These are phyloP conservation scores for Scelioninae gen. 1 DNA, from an alignment of 2,888 invertebrate species.

Conservation along the genomic window DNA sequence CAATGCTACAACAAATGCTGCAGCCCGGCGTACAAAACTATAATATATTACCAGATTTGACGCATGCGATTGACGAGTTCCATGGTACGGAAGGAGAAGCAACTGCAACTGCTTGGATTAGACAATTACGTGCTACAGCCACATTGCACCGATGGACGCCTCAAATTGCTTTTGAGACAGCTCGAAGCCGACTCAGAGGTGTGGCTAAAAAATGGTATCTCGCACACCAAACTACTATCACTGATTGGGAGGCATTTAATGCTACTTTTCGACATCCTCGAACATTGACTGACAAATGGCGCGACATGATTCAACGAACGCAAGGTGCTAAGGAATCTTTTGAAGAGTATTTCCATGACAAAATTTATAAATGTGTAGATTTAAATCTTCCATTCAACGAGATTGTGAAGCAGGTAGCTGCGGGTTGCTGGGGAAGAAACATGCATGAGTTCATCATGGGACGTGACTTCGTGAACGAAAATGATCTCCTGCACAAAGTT, in stretches of 20 bases:
- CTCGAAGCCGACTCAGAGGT: slow-evolving; percentile 1
- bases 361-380: slow-evolving; percentile 26
- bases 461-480: too few relatives aligned
- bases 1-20: too few relatives aligned
- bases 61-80: too few relatives aligned
- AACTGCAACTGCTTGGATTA: slow-evolving; percentile 17
- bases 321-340: slow-evolving; percentile 36
- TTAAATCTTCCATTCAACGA: slow-evolving; percentile 23
- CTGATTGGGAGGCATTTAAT: slow-evolving; percentile 10
- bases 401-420: slow-evolving; percentile 18
- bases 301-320: slow-evolving; percentile 40
- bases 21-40: too few relatives aligned
- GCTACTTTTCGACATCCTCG: slow-evolving; percentile 12
- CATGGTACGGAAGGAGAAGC: too few relatives aligned
- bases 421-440: slow-evolving; percentile 3
- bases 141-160: slow-evolving; percentile 41
- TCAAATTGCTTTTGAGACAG: slow-evolving; percentile 31
- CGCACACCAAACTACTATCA: slow-evolving; percentile 1
- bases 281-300: slow-evolving; percentile 44
- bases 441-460: too few relatives aligned
- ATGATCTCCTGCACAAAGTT: too few relatives aligned
- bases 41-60: too few relatives aligned
- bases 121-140: slow-evolving; percentile 38
- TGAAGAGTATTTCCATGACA: slow-evolving; percentile 33
- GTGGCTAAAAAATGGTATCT: slow-evolving; percentile 32